Evolutionary conservation across 2,113 vertebrate genomes (phyloP).

Genomic region (Mirza zaza): DNA sequence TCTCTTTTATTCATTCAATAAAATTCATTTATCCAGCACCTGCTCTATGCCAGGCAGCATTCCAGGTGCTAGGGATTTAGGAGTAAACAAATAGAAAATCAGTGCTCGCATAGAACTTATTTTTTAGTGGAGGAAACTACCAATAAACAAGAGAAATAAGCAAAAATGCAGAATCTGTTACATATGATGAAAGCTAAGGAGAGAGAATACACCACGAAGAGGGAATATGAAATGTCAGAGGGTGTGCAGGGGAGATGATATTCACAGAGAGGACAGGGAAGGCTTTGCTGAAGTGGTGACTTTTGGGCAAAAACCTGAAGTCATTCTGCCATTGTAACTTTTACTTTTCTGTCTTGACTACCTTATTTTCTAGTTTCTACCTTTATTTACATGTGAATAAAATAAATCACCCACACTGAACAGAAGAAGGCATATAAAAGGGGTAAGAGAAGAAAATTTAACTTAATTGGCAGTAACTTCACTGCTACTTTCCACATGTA

Average conservation of each 20-base stretch:
- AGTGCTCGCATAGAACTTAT: not conserved
- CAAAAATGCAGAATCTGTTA: not conserved
- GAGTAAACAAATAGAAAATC: not conserved
- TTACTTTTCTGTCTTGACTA: not conserved
- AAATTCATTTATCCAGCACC: not conserved
- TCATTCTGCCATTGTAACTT: not conserved
- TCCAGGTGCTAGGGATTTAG: not conserved
- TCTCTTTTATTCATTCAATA: slow-evolving; percentile 23
- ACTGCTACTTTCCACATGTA: not conserved
- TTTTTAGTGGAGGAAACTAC: not conserved
- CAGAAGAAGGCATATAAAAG: not conserved
- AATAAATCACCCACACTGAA: not conserved
- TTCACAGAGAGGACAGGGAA: not conserved
- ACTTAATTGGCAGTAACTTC: not conserved
- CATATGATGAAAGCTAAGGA: not conserved
- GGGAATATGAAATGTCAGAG: not conserved
- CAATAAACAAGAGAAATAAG: not conserved
- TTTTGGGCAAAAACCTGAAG: not conserved
- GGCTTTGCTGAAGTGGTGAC: not conserved
- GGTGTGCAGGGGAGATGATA: not conserved
- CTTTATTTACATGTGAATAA: slow-evolving; percentile 17
- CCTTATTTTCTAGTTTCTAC: not conserved
- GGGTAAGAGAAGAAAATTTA: not conserved
- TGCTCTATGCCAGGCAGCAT: not conserved
- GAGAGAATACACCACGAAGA: not conserved